These are phyloP conservation scores for Bombus waltoni DNA, from an alignment of 1,140 invertebrate genomes.

Conservation along the genomic window DNA sequence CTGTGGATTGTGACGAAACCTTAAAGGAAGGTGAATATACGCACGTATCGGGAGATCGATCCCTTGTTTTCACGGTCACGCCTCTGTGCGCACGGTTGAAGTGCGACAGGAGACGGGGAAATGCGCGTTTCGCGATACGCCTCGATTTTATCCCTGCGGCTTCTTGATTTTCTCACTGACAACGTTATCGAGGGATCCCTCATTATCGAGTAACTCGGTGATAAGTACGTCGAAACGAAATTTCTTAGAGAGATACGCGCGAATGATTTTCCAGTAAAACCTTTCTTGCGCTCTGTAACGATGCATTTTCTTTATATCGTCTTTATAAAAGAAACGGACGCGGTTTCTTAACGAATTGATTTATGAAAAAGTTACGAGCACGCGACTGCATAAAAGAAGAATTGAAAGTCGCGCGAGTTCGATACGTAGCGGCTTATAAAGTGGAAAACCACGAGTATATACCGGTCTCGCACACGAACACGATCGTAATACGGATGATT, in stretches of 20 bases:
- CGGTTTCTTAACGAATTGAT: not conserved
- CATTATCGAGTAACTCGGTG: not conserved
- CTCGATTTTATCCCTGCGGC: not conserved
- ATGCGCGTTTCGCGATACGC: no score
- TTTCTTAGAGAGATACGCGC: no score
- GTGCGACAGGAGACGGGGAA: constrained; percentile 17
- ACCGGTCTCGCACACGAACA: constrained; percentile 17
- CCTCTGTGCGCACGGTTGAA: constrained; percentile 8
- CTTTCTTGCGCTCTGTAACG: no score
- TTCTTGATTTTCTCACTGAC: not conserved
- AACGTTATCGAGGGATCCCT: not conserved
- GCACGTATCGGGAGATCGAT: constrained; percentile 40
- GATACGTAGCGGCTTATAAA: not conserved
- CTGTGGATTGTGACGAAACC: constrained; percentile 36
- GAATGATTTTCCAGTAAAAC: not conserved
- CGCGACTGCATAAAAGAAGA: not conserved
- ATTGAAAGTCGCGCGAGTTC: not conserved
- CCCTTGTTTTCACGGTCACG: constrained; percentile 42
- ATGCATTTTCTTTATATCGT: accelerated
- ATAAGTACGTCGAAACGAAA: not conserved
- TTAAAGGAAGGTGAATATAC: constrained; percentile 40
- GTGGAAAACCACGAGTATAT: constrained; percentile 28
- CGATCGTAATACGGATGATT: constrained; percentile 59
- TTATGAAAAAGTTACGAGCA: not conserved
- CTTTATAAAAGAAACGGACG: not conserved